Evolutionary conservation across 2,797 vertebrate genomes (phyloP), one percentile per base, ranked within the genome.

Genomic region (Rhinella marina): DNA sequence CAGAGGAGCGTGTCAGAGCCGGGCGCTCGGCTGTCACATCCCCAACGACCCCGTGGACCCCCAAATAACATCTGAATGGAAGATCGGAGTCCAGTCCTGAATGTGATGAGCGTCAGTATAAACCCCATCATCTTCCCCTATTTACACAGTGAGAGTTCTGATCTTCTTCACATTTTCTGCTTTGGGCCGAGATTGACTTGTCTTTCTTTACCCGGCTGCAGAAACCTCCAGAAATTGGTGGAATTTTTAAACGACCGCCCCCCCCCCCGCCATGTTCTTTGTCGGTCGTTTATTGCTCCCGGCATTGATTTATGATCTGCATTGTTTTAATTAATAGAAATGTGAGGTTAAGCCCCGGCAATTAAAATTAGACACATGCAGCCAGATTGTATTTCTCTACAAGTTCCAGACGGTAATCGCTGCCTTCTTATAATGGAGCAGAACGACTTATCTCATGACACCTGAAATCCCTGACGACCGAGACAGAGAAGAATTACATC

Each of bases 311-410:
- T 72, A 83, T 72, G 25, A 23, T 52, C 50, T 4, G 62, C 52
- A 72, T 83, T 83, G 82, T 83, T 72, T 56, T 83, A 83, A 83
- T 83, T 83, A 83, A 83, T 83, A 72, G 82, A 72, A 72, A 57
- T 70, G 82, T 72, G 27, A 72, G 50, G 52, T 72, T 61, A 81
- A 62, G 27, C 27, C 11, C 50, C 7, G 17, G 21, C 52, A 50
- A 83, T 83, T 72, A 72, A 57, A 72, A 83, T 29, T 57, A 70
- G 50, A 57, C 25, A 32, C 25, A 16, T 25, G 19, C 62, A 27
- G 56, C 52, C 66, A 72, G 10, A 50, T 83, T 27, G 14, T n/a
- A 41, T 27, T 50, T 52, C 56, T 68, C 61, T 27, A 12, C n/a
- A 14, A 80, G 56, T 32, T 21, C 7, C 13, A 56, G 32, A 13